Evolutionary conservation across 2,888 invertebrate species (phyloP).

Genomic region (Allophyes oxyacanthae): DNA sequence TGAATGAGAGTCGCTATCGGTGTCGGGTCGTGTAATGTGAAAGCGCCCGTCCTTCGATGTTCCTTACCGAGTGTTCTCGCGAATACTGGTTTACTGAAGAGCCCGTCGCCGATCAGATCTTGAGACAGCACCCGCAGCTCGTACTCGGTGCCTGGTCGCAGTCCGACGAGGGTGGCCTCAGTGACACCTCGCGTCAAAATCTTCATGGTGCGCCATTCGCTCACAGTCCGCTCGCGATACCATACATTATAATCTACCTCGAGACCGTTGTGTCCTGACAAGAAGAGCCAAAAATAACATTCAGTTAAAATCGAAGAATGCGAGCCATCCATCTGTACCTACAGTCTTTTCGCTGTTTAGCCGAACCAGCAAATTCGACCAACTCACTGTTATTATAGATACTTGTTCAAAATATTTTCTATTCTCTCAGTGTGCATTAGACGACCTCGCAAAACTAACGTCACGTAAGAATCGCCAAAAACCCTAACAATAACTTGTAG

Average conservation of each 20-base stretch:
- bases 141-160: constrained; percentile 94
- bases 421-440: too few relatives aligned
- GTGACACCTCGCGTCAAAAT: constrained; percentile 92
- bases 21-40: too few relatives aligned
- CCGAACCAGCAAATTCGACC: too few relatives aligned
- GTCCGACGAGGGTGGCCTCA: constrained; percentile 93
- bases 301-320: background rate
- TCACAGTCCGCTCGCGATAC: constrained; percentile 93
- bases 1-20: too few relatives aligned
- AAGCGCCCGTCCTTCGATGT: background rate
- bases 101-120: constrained; percentile 95
- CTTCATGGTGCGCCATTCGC: constrained; percentile 95
- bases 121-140: constrained; percentile 97
- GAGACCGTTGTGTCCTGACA: constrained; percentile 92
- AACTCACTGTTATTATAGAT: too few relatives aligned
- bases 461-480: too few relatives aligned
- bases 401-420: too few relatives aligned
- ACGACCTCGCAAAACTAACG: too few relatives aligned
- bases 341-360: too few relatives aligned
- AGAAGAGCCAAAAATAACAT: background rate
- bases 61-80: constrained; percentile 91
- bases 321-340: too few relatives aligned
- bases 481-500: too few relatives aligned
- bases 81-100: constrained; percentile 95
- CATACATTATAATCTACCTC: constrained; percentile 95